These are phyloP conservation scores for Phortica magna DNA, from an alignment of 2,888 invertebrate species.

Conservation along the genomic window DNA sequence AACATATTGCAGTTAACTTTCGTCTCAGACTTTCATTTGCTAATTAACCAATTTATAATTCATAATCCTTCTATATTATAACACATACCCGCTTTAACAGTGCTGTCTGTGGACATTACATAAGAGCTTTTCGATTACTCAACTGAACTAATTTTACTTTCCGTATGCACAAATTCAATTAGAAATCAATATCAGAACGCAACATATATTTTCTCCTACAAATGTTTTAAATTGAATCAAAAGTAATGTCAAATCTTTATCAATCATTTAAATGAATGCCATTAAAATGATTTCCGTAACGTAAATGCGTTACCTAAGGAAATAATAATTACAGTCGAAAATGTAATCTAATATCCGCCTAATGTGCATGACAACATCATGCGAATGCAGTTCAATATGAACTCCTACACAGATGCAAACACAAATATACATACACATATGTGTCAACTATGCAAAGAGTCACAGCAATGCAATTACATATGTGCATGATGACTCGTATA, in stretches of 20 bases:
- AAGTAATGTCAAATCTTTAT: constrained; percentile 18
- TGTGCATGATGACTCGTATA: not conserved
- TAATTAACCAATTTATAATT: not conserved
- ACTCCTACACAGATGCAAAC: not conserved
- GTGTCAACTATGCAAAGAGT: not conserved
- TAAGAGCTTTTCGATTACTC: too few relatives aligned
- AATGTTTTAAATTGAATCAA: not conserved
- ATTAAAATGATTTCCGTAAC: constrained; percentile 41
- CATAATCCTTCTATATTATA: not conserved
- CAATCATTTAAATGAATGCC: constrained; percentile 47
- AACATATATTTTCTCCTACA: not conserved
- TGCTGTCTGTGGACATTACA: too few relatives aligned
- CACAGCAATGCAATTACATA: not conserved
- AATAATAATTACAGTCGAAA: constrained; percentile 50
- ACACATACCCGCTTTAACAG: not conserved
- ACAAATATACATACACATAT: not conserved
- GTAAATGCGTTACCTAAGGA: constrained; percentile 52
- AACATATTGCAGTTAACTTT: not conserved
- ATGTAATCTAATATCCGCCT: constrained; percentile 62
- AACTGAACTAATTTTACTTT: constrained; percentile 39
- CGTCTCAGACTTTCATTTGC: not conserved
- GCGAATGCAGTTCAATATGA: not conserved
- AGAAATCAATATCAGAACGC: not conserved
- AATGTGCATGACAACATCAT: constrained; percentile 35
- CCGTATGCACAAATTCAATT: constrained; percentile 35